Evolutionary conservation across 1,140 invertebrate genomes (phyloP), one percentile per base, ranked within the genome.

Genomic region (Drosophila cardini): DNA sequence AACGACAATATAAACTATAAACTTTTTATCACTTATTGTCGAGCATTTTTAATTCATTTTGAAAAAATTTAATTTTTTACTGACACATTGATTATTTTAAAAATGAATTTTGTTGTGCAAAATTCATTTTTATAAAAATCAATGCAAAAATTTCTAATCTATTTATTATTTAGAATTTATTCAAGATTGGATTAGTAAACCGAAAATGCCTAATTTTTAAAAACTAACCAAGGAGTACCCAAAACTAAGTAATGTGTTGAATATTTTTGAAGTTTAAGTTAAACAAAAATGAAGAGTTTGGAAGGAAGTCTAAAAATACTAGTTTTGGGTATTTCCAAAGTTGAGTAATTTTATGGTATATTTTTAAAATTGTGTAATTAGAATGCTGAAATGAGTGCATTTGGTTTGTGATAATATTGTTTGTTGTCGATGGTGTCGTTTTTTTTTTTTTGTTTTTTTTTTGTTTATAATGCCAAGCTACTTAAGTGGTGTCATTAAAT

Each of bases 401-500:
- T 73, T 68, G 46, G 40, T 69, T 73, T 61, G 45, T 58, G 63
- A 72, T 65, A 38, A 57, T 55, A 26, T 63, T 55, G 10, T 63
- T 58, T 58, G 21, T 53, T 65, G 43, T 63, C 34, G 55, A 61
- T 56, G 40, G 13, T 48, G 52, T 55, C 40, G 52, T 71, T 26
- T 62, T 58, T n/a, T n/a, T n/a, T n/a, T n/a, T n/a, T n/a, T n/a
- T n/a, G n/a, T n/a, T n/a, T n/a, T n/a, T n/a, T n/a, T n/a, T n/a
- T n/a, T n/a, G n/a, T n/a, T n/a, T 71, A 43, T 75, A 64, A 63
- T 75, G 60, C 46, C 67, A 71, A 64, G 58, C 62, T 75, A 70
- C 62, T 75, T 74, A 74, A 48, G 64, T 69, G 46, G 50, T 63
- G 64, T 68, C 64, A 60, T 61, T 73, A 75, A 78, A 86, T 76